These are phyloP conservation scores for Anolis carolinensis DNA, from an alignment of 2,113 vertebrate genomes.

Conservation along the genomic window DNA sequence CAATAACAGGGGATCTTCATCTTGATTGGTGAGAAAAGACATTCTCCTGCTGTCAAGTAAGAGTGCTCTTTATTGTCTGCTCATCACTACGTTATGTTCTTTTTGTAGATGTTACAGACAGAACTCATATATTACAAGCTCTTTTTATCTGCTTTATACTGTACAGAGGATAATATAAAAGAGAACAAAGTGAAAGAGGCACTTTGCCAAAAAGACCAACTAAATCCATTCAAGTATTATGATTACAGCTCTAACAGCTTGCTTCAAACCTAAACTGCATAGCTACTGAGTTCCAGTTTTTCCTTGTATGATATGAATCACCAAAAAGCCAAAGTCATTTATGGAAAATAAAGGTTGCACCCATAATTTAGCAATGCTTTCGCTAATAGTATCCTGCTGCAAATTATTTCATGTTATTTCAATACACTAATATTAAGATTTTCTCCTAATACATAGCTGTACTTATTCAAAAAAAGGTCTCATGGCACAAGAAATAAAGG, in stretches of 20 bases:
- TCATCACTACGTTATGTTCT: not conserved
- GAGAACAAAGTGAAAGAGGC: constrained; percentile 9
- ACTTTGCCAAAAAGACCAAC: constrained; percentile 29
- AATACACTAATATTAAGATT: not conserved
- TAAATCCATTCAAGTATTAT: constrained; percentile 4
- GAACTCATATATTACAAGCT: not conserved
- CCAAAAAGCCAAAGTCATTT: not conserved
- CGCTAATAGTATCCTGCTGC: constrained; percentile 36
- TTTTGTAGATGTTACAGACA: constrained; percentile 20
- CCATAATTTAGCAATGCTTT: not conserved
- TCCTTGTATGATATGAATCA: not conserved
- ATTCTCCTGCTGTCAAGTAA: not conserved
- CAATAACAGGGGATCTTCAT: not conserved
- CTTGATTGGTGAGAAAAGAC: not conserved
- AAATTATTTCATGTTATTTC: constrained; percentile 28
- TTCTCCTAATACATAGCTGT: not conserved
- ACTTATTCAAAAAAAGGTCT: not conserved
- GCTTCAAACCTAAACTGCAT: constrained; percentile 26
- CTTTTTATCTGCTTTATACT: constrained; percentile 23
- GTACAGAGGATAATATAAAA: not conserved
- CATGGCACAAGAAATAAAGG: not conserved
- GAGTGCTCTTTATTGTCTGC: not conserved
- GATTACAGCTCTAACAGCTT: constrained; percentile 16
- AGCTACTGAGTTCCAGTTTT: not conserved
- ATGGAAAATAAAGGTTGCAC: not conserved